Conservation (phyloP, 2,113 vertebrate genomes). For the Oenanthe melanoleuca region DNA sequence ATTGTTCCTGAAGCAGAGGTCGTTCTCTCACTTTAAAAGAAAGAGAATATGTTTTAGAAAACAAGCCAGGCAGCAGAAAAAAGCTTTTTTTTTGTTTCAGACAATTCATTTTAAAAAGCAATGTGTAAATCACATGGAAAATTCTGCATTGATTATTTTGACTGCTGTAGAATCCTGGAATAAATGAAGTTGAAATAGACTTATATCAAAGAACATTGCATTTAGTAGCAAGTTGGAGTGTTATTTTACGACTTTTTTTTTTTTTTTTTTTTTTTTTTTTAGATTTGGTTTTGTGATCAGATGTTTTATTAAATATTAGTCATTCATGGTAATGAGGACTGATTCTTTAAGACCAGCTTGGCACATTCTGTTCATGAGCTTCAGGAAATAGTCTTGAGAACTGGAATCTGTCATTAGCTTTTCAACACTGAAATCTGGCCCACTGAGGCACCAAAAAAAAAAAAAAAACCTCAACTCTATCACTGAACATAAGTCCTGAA, state of each 20-base stretch:
- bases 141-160: conserved; percentile 65
- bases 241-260: conserved; percentile 11
- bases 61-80: conserved; percentile 66
- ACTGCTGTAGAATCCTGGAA: conserved; percentile 54
- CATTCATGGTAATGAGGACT: neutral
- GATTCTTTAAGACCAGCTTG: conserved; percentile 21
- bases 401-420: neutral
- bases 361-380: neutral
- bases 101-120: conserved; percentile 67
- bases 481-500: neutral
- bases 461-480: neutral
- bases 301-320: conserved; percentile 53
- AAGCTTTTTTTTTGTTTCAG: conserved; percentile 65
- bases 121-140: conserved; percentile 71
- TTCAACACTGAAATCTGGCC: neutral
- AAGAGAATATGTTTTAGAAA: conserved; percentile 75
- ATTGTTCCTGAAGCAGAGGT: conserved; percentile 81
- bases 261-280: neutral
- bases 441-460: neutral
- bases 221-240: neutral
- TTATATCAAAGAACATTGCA: conserved; percentile 45
- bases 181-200: conserved; percentile 53
- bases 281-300: conserved; percentile 26
- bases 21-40: conserved; percentile 75
- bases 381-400: neutral